Evolutionary conservation across 1,140 invertebrate genomes (phyloP), one percentile per base, ranked within the genome.

Genomic region (Heliconius nattereri): DNA sequence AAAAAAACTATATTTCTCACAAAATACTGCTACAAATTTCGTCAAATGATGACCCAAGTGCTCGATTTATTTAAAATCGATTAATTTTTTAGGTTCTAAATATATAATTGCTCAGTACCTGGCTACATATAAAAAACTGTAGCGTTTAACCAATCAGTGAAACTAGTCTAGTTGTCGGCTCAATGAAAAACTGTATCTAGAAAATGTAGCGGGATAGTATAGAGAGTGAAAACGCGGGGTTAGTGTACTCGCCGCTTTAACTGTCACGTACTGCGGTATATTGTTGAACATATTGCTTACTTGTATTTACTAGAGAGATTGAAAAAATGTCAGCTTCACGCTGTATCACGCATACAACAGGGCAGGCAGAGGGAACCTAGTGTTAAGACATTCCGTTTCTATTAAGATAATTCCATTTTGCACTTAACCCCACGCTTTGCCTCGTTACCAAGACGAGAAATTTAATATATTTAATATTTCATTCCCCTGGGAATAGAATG

Each of bases 141-240:
- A 78, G 20, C 75, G 78, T 78, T 74, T 84, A 83, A 83, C 78
- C 83, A 78, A 87, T 85, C 85, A 89, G 91, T 87, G 87, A 92
- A 91, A 91, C 88, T 83, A 85, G 85, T 86, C 82, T 81, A 73
- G 82, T 76, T 73, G 81, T 81, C 82, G 79, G 84, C 13, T 66
- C 60, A 88, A 87, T 88, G 86, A 92, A 92, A 92, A 92, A 92
- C 89, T 90, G 87, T 91, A 91, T 90, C 87, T 89, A 90, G 90
- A 91, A 91, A 91, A 89, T 73, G 81, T 89, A 88, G 86, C 86
- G 86, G 85, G 82, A 92, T 93, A 82, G 84, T 74, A 88, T 90
- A 82, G 91, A 93, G 89, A 92, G 91, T 93, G 91, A 93, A 92
- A 92, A 89, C 86, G 80, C 79, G 76, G 78, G 80, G 86, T 84